Evolutionary conservation across 2,797 vertebrate species (phyloP), one percentile per base, ranked within the genome.

Genomic region (Echiichthys vipera): DNA sequence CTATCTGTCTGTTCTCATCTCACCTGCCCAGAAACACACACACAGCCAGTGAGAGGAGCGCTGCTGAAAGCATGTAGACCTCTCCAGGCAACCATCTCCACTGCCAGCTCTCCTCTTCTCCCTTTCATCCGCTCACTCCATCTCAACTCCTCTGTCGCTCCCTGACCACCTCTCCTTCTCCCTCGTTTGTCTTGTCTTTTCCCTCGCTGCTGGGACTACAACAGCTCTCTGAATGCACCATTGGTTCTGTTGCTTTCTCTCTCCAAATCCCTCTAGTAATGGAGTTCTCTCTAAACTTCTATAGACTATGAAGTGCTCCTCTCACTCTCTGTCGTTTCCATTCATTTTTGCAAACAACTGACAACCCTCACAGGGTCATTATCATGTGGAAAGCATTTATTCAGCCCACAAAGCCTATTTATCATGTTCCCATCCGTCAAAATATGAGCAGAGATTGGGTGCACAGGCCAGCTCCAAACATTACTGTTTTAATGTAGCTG

Each of bases 401-500:
- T 80, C 34, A 58, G 49, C 47, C 43, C 25, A 17, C 34, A 42
- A 51, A 62, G 30, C n/a, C 56, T 18, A 55, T 86, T 83, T 11
- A 80, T 84, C 71, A 74, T 42, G 18, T 18, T 69, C 64, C 40
- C 46, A 49, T 72, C 54, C 27, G 55, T 72, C 65, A 27, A 24
- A 53, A 25, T 29, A 13, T 6, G 17, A 37, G 12, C 43, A 56
- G 27, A 43, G 64, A 74, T 37, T 54, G 55, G 50, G 29, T 45
- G 58, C 62, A 40, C 40, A 30, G 63, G 55, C 22, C 42, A 32
- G 65, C 54, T 46, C 8, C 9, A 53, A 45, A 66, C 54, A 68
- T 81, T 64, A 73, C 72, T 65, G 49, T 66, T 74, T 62, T 69
- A 76, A 77, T 80, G 56, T 34, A 53, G 55, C 58, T 67, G 65